Percentiles rank a stretch among this genome's conserved stretches.
These are phyloP conservation scores for Gymnocypris eckloni DNA, from an alignment of 2,797 vertebrate genomes.

Conservation along the genomic window DNA sequence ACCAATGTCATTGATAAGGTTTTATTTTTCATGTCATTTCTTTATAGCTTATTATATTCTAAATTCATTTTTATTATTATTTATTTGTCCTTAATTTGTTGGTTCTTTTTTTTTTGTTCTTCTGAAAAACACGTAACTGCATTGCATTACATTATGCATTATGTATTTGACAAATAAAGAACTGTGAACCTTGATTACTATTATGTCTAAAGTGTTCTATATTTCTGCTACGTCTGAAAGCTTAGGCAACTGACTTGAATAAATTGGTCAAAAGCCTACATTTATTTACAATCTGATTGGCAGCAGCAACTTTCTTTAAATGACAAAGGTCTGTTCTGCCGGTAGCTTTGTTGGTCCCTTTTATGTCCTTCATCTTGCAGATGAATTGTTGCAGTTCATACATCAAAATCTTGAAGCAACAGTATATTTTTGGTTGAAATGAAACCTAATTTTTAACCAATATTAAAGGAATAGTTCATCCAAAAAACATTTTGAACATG, in stretches of 20 bases:
- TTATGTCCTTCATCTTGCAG: neutral
- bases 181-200: neutral
- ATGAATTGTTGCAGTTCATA: neutral
- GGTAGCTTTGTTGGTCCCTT: neutral
- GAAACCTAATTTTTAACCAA: neutral
- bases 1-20: constrained; percentile 2
- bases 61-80: neutral
- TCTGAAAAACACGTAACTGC: neutral
- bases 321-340: neutral
- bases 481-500: too few relatives aligned
- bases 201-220: neutral
- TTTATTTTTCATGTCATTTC: neutral
- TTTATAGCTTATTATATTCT: neutral
- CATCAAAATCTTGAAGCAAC: neutral
- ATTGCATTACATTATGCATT: neutral
- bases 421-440: neutral
- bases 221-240: neutral
- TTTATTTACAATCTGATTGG: neutral
- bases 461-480: too few relatives aligned
- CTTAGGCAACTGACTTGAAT: neutral
- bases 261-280: neutral
- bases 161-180: neutral
- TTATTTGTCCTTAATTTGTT: neutral
- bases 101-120: neutral
- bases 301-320: neutral